Evolutionary conservation across 2,113 vertebrate genomes (phyloP).

Genomic region (Notarius lentiginosus): DNA sequence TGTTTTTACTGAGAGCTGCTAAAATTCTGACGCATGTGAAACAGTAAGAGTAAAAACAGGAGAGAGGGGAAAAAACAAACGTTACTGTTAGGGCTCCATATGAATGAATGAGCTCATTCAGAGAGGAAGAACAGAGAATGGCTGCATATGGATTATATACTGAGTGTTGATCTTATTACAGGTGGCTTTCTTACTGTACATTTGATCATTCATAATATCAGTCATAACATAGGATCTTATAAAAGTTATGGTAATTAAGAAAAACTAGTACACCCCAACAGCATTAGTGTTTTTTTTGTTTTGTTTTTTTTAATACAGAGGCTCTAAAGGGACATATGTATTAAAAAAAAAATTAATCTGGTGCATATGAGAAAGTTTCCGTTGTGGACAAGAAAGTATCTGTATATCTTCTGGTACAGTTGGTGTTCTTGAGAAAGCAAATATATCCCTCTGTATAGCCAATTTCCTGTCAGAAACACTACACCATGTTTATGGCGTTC

Average conservation of each 20-base stretch:
- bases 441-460: no score
- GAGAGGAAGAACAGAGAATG: conserved; percentile 34
- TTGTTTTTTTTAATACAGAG: neutral
- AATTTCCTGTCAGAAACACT: no score
- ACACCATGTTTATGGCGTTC: no score
- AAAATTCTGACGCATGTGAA: conserved; percentile 21
- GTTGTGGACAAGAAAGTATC: no score
- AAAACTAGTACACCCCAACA: neutral
- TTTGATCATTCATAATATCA: conserved; percentile 14
- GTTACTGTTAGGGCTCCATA: conserved; percentile 31
- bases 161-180: conserved; percentile 20
- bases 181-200: neutral
- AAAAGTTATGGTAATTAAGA: neutral
- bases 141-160: conserved; percentile 35
- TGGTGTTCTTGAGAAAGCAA: no score
- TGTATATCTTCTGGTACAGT: no score
- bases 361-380: no score
- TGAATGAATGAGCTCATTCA: conserved; percentile 55
- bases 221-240: neutral
- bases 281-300: neutral
- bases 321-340: no score
- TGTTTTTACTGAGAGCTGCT: conserved; percentile 42
- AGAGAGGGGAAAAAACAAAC: conserved; percentile 32
- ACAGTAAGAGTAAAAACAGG: conserved; percentile 31
- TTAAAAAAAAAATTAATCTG: no score